phyloP scores from a whole-genome alignment of 2,797 vertebrate genomes.

The Molothrus aeneus region DNA sequence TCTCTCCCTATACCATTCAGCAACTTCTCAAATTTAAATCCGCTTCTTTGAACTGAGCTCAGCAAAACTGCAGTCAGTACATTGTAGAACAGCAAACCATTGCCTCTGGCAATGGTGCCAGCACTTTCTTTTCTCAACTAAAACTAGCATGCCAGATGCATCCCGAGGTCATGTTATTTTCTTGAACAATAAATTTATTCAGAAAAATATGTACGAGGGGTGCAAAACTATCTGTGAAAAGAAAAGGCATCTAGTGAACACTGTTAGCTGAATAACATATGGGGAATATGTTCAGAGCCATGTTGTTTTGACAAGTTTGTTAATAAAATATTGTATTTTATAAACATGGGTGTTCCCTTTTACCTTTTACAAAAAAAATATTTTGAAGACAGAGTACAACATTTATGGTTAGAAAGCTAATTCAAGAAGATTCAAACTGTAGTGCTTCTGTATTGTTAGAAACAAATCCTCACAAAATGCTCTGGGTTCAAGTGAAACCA shows the following conservation, averaged over 20 bases:
- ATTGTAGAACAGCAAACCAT: not conserved
- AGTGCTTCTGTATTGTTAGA: not conserved
- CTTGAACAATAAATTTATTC: not conserved
- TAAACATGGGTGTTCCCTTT: not conserved
- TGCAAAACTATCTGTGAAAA: not conserved
- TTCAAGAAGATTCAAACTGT: not conserved
- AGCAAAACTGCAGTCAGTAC: not conserved
- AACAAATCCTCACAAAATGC: not conserved
- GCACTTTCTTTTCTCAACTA: not conserved
- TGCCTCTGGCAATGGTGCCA: not conserved
- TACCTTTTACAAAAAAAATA: not conserved
- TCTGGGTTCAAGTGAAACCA: not conserved
- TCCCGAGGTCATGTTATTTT: not conserved
- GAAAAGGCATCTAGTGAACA: not conserved
- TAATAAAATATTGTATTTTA: not conserved
- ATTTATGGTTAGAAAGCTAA: not conserved
- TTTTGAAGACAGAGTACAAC: not conserved
- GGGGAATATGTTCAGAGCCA: not conserved
- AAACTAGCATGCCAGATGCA: not conserved
- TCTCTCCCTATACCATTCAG: not conserved
- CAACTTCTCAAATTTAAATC: not conserved
- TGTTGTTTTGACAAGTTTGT: not conserved
- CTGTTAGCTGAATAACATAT: not conserved
- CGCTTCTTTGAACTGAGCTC: not conserved
- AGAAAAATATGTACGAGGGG: not conserved